Percentiles rank a stretch among this genome's conserved stretches.
Evolutionary conservation across 2,797 vertebrate species (phyloP).

Genomic region (Leptoclinus maculatus): DNA sequence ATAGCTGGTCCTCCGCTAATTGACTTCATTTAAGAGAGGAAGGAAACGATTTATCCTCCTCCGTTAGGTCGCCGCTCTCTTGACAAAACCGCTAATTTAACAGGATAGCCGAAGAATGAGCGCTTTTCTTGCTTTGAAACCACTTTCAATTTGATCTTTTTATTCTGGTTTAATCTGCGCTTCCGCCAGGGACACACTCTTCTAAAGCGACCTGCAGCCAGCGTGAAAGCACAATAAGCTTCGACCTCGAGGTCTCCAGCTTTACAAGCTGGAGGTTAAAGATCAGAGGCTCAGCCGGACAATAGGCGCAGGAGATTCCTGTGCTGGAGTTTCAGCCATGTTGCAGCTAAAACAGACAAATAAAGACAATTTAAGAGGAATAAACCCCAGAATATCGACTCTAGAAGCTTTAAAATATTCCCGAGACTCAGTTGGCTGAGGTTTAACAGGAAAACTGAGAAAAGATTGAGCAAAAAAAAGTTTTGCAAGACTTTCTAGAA

Average conservation of each 20-base stretch:
- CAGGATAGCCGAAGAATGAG: not conserved
- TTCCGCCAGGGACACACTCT: constrained; percentile 24
- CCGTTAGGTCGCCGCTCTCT: not conserved
- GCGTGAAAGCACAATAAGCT: constrained; percentile 20
- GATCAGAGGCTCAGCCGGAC: constrained; percentile 42
- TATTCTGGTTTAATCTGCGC: constrained; percentile 52
- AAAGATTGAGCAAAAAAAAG: constrained; percentile 10
- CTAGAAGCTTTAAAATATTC: not conserved
- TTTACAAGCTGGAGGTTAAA: constrained; percentile 49
- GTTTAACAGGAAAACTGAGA: not conserved
- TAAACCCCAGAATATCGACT: not conserved
- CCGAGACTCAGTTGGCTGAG: not conserved
- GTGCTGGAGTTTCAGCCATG: not conserved
- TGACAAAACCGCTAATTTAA: not conserved
- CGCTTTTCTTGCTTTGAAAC: not conserved
- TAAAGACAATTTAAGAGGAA: not conserved
- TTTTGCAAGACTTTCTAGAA: constrained; percentile 4
- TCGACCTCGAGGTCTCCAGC: constrained; percentile 8
- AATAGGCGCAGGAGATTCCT: constrained; percentile 12
- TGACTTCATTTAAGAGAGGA: constrained; percentile 20
- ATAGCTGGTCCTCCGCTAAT: not conserved
- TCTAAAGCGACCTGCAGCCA: constrained; percentile 2
- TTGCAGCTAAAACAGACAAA: not conserved
- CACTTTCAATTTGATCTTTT: constrained; percentile 14
- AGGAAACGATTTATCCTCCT: constrained; percentile 23